These are phyloP conservation scores for Arnoldichthys spilopterus DNA, from an alignment of 2,797 vertebrate species.

Conservation along the genomic window DNA sequence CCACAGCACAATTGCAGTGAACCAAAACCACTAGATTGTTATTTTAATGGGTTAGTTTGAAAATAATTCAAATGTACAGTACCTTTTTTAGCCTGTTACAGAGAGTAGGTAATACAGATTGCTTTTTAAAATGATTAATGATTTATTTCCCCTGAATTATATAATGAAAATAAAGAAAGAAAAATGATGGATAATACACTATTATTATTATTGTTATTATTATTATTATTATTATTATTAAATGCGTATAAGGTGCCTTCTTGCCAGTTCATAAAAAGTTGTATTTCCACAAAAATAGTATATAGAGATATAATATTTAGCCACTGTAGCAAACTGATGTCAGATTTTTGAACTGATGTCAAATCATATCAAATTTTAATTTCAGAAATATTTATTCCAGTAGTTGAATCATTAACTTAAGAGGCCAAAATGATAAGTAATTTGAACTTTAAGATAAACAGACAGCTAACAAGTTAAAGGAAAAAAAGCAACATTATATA, in stretches of 20 bases:
- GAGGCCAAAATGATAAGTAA: neutral
- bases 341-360: neutral
- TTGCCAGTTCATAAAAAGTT: neutral
- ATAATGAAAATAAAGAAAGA: slow-evolving; percentile 1
- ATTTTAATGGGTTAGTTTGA: slow-evolving; percentile 13
- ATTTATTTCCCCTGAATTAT: slow-evolving; percentile 14
- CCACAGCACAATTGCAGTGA: slow-evolving; percentile 36
- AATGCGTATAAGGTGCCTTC: slow-evolving; percentile 48
- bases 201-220: neutral
- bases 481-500: neutral
- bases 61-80: slow-evolving; percentile 42
- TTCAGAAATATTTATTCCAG: slow-evolving; percentile 8
- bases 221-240: neutral
- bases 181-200: slow-evolving; percentile 13
- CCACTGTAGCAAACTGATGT: slow-evolving; percentile 30
- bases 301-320: neutral
- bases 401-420: neutral
- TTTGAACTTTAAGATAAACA: neutral
- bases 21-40: slow-evolving; percentile 40
- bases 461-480: neutral
- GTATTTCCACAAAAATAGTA: neutral
- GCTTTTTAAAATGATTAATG: slow-evolving; percentile 1
- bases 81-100: slow-evolving; percentile 26
- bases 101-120: slow-evolving; percentile 22
- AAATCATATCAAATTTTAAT: slow-evolving; percentile 6